These are phyloP conservation scores for Pyrocoelia pectoralis DNA, from an alignment of 2,888 invertebrate genomes.

Conservation along the genomic window DNA sequence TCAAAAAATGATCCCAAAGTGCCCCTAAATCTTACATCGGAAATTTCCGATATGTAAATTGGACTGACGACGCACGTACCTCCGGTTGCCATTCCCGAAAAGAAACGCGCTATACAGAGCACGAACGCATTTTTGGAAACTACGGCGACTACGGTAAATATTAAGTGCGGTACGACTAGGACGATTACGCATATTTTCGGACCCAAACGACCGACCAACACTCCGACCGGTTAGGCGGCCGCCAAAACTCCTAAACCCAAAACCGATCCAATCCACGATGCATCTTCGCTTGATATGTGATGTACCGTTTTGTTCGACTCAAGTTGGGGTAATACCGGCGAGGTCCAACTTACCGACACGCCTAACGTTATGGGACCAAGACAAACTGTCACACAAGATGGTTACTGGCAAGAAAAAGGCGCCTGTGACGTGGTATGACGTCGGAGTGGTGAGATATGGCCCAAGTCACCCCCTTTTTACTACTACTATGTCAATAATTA, in stretches of 20 bases:
- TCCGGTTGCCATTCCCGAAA: conserved; percentile 74
- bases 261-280: conserved; percentile 73
- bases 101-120: conserved; percentile 64
- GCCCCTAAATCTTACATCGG: conserved; percentile 79
- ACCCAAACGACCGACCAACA: conserved; percentile 72
- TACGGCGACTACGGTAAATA: conserved; percentile 69
- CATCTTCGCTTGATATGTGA: conserved; percentile 51
- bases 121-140: conserved; percentile 6
- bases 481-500: too few relatives aligned
- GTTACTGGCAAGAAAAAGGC: too few relatives aligned
- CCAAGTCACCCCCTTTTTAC: too few relatives aligned
- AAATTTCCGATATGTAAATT: conserved; percentile 85
- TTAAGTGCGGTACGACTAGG: conserved; percentile 69
- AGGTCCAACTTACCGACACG: conserved; percentile 78
- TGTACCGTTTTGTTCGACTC: conserved; percentile 41
- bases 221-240: conserved; percentile 75
- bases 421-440: too few relatives aligned
- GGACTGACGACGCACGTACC: conserved; percentile 80
- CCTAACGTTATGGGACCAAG: conserved; percentile 74
- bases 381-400: conserved; percentile 73
- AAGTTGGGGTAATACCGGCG: conserved; percentile 74
- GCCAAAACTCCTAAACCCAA: conserved; percentile 76
- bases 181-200: conserved; percentile 70
- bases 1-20: conserved; percentile 84
- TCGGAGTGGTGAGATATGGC: too few relatives aligned